Evolutionary conservation across 1,140 invertebrate species (phyloP), one percentile per base, ranked within the genome.

Genomic region (Ruditapes philippinarum): DNA sequence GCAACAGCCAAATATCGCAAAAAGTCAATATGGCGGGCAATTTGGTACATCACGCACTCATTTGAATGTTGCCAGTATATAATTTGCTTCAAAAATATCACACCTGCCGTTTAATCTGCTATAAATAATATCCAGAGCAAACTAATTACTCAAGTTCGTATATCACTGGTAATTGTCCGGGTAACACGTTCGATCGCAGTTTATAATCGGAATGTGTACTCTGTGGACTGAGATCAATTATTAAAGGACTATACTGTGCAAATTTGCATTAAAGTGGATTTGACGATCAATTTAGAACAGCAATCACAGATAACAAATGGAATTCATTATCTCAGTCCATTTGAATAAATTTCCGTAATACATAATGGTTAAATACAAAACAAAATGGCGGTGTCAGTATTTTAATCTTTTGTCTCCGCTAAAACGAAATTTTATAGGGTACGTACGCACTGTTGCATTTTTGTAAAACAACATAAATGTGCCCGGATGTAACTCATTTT

Each of bases 141-240:
- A 62, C 9, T 9, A 28, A 25, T 25, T 62, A 62, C 57, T 62
- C 57, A n/a, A 62, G 57, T 62, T 62, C 57, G 57, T 62, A 62
- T 62, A 62, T 62, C 57, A 62, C 57, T 1, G 57, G 57, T 62
- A 62, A 14, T n/a, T 62, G 57, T 62, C 57, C 57, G 28, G 57
- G 57, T 62, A 62, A 28, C 1, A 62, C 25, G 57, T 62, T 62
- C 14, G 57, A 62, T 25, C 25, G 19, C 28, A 62, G 25, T 62
- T 62, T 62, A 62, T 62, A 62, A 62, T 62, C 57, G n/a, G 57
- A 62, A 62, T 62, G 57, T n/a, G 2, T 62, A 9, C n/a, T 62
- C 25, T 28, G 57, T 28, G 57, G 57, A 62, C 57, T 62, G 57
- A 62, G 57, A 62, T 62, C 57, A 28, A 62, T 62, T 1, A 62